Evolutionary conservation across 2,797 vertebrate genomes (phyloP).

Genomic region (Spondyliosoma cantharus): DNA sequence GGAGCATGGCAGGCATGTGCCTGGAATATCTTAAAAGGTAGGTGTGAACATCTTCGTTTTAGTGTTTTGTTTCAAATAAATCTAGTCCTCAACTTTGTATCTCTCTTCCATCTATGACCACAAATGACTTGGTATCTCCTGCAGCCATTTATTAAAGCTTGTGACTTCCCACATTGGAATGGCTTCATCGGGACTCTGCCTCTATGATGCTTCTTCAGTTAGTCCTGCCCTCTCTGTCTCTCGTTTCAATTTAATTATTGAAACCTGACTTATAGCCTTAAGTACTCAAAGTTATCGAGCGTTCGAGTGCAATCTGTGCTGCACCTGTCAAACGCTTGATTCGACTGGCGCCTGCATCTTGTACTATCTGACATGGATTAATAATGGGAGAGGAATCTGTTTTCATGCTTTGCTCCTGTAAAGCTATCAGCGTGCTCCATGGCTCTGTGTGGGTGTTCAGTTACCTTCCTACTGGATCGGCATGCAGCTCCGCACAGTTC

Average conservation of each 20-base stretch:
- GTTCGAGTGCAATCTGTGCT: slow-evolving; percentile 6
- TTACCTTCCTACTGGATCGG: slow-evolving; percentile 58
- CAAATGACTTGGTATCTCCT: background rate
- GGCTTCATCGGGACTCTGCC: background rate
- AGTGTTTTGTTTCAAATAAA: background rate
- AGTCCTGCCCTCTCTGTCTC: background rate
- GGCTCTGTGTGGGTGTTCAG: slow-evolving; percentile 50
- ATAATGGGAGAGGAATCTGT: slow-evolving; percentile 56
- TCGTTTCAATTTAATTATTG: slow-evolving; percentile 21
- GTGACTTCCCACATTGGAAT: slow-evolving; percentile 7
- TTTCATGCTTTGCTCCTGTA: slow-evolving; percentile 39
- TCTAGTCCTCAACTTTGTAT: background rate
- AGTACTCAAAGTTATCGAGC: background rate
- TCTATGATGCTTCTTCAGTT: background rate
- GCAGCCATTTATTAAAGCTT: background rate
- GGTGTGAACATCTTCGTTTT: background rate
- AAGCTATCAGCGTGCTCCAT: slow-evolving; percentile 20
- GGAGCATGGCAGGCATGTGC: too few relatives aligned
- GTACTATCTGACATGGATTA: slow-evolving; percentile 48
- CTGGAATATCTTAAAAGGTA: background rate
- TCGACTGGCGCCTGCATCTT: slow-evolving; percentile 17
- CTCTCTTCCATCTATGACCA: background rate
- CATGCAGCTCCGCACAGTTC: slow-evolving; percentile 32
- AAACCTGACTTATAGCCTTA: slow-evolving; percentile 15
- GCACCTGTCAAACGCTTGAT: slow-evolving; percentile 35